These are phyloP conservation scores for Mungos mungo DNA, from an alignment of 2,113 vertebrate genomes.

Conservation along the genomic window DNA sequence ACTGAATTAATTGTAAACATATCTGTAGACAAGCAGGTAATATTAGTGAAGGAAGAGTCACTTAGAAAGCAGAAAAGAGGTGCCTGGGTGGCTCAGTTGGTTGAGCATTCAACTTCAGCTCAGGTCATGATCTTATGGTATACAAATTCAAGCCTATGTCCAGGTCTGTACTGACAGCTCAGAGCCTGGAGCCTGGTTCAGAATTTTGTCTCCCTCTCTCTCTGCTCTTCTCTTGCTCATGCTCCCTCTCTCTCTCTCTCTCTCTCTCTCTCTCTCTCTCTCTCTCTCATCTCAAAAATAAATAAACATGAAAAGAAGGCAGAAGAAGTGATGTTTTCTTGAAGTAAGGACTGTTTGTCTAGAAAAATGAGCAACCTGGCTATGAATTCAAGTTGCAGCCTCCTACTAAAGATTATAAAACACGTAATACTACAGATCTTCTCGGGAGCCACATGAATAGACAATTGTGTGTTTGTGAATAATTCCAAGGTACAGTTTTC, in stretches of 20 bases:
- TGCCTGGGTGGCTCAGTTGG: too few species aligned
- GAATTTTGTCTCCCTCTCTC: too few species aligned
- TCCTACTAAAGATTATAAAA: neutral
- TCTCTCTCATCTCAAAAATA: too few species aligned
- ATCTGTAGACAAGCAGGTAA: neutral
- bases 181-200: too few species aligned
- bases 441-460: neutral
- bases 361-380: neutral
- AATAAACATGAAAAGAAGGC: neutral
- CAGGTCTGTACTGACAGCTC: too few species aligned
- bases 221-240: too few species aligned
- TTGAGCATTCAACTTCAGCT: too few species aligned
- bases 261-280: too few species aligned
- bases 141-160: too few species aligned
- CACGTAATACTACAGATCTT: neutral
- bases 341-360: neutral
- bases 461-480: neutral
- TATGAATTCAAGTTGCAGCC: neutral
- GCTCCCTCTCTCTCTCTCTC: too few species aligned
- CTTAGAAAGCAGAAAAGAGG: neutral
- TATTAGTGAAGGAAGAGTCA: neutral
- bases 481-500: neutral
- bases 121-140: too few species aligned
- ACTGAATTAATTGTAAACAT: fast-evolving
- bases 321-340: neutral